Evolutionary conservation across 2,888 invertebrate genomes (phyloP).

Genomic region (Vannuccia rotundouncinata): DNA sequence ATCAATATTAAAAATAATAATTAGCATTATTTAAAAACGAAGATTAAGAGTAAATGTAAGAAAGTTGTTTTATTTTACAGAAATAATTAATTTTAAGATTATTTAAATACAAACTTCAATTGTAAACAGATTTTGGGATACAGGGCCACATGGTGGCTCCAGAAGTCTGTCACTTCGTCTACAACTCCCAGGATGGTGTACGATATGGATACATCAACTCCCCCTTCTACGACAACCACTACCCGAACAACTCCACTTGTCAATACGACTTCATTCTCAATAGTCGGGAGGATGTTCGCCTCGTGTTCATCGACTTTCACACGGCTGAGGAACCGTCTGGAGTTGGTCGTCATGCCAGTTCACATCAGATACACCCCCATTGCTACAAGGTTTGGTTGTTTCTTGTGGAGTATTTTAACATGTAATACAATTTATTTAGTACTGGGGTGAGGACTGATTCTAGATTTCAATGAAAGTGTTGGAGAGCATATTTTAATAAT

Average conservation of each 20-base stretch:
- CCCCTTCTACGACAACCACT: conserved; percentile 89
- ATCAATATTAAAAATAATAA: too few species aligned
- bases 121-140: conserved; percentile 39
- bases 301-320: conserved; percentile 28
- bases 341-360: not conserved
- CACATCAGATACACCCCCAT: not conserved
- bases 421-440: too few species aligned
- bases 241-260: conserved; percentile 90
- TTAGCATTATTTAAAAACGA: too few species aligned
- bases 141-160: conserved; percentile 36
- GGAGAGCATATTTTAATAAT: too few species aligned
- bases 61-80: too few species aligned
- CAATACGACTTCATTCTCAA: conserved; percentile 78
- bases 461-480: too few species aligned
- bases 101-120: too few species aligned
- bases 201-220: conserved; percentile 77
- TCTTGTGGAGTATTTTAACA: not conserved
- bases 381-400: not conserved
- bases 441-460: too few species aligned
- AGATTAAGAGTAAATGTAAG: too few species aligned
- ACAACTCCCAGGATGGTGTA: conserved; percentile 62
- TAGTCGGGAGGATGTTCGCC: conserved; percentile 1
- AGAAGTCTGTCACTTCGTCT: conserved; percentile 34
- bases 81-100: too few species aligned
- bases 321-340: not conserved